A percentile compares a stretch with the other conserved stretches of the same genome.
phyloP scores from a whole-genome alignment of 2,888 invertebrate species.

The Melipona bicolor region DNA sequence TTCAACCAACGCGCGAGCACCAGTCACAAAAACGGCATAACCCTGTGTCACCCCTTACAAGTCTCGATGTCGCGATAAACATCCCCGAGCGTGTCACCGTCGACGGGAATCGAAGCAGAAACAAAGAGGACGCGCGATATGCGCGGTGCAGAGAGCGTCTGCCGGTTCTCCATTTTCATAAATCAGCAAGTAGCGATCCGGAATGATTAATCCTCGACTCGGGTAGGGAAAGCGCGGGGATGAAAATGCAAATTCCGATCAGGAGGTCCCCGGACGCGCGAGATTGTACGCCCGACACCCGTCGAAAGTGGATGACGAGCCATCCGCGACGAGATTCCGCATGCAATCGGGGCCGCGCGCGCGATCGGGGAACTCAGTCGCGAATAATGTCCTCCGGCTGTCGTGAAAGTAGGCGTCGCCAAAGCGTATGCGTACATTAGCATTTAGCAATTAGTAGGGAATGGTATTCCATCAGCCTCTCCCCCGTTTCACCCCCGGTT shows the following conservation, averaged over 20 bases:
- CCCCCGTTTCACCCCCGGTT: neutral
- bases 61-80: slow-evolving; percentile 44
- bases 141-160: slow-evolving; percentile 10
- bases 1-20: neutral
- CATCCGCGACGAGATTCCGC: slow-evolving; percentile 43
- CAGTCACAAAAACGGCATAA: slow-evolving; percentile 1
- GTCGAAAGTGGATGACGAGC: slow-evolving; percentile 52
- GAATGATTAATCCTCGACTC: slow-evolving; percentile 61
- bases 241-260: slow-evolving; percentile 56
- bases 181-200: slow-evolving; percentile 61
- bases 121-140: slow-evolving; percentile 13
- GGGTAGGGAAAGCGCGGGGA: neutral
- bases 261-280: slow-evolving; percentile 53
- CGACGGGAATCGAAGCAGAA: neutral
- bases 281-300: slow-evolving; percentile 15
- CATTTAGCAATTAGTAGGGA: slow-evolving; percentile 76
- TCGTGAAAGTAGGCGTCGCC: slow-evolving; percentile 68
- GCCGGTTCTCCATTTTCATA: slow-evolving; percentile 54
- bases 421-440: slow-evolving; percentile 74
- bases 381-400: slow-evolving; percentile 55
- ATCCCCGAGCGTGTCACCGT: slow-evolving; percentile 30
- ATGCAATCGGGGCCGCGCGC: slow-evolving; percentile 12
- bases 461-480: slow-evolving; percentile 25
- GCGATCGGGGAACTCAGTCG: slow-evolving; percentile 45
- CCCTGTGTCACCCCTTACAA: neutral